phyloP scores from a whole-genome alignment of 2,888 invertebrate genomes.

The Leucania comma region DNA sequence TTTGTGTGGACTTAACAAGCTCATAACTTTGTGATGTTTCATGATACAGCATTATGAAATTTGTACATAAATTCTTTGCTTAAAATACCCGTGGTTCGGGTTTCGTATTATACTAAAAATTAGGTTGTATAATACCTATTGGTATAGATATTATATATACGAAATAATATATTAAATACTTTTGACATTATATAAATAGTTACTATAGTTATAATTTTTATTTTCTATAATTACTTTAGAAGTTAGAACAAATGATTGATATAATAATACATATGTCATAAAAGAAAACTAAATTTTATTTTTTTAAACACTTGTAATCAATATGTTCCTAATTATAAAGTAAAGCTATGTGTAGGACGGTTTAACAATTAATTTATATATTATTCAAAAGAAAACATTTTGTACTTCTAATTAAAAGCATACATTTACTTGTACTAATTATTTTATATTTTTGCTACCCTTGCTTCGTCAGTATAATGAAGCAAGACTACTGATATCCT shows the following conservation, averaged over 20 bases:
- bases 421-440: not conserved
- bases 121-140: too few relatives aligned
- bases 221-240: too few relatives aligned
- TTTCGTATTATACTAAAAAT: too few relatives aligned
- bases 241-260: not conserved
- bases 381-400: not conserved
- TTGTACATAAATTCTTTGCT: too few relatives aligned
- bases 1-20: too few relatives aligned
- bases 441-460: not conserved
- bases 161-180: too few relatives aligned
- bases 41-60: too few relatives aligned
- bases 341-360: constrained; percentile 24
- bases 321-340: not conserved
- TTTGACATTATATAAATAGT: too few relatives aligned
- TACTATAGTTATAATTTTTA: too few relatives aligned
- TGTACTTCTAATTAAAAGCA: not conserved
- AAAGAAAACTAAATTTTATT: not conserved
- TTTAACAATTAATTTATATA: not conserved
- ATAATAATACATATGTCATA: not conserved
- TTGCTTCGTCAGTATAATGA: not conserved
- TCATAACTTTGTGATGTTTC: too few relatives aligned
- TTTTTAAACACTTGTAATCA: not conserved
- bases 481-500: not conserved
- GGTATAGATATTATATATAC: too few relatives aligned
- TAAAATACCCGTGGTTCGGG: too few relatives aligned